A percentile compares a stretch with the other conserved stretches of the same genome.
phyloP scores from a whole-genome alignment of 2,888 invertebrate species.

The Rhingia rostrata region DNA sequence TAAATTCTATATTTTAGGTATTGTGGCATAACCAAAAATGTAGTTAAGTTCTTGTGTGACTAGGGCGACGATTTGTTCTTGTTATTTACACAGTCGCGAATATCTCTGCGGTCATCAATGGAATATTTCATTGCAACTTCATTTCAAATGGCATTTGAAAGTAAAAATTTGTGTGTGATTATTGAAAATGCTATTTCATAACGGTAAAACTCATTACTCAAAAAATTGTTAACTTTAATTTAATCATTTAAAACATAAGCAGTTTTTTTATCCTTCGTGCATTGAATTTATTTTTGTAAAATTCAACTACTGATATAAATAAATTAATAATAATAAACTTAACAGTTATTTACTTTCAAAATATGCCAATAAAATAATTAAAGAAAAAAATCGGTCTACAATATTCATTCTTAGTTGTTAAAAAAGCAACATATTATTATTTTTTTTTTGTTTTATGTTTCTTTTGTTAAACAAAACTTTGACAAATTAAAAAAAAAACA shows the following conservation, averaged over 20 bases:
- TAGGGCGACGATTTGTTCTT: too few species aligned
- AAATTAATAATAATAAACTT: neutral
- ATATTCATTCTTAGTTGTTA: conserved; percentile 56
- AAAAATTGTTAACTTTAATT: neutral
- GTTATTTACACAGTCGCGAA: neutral
- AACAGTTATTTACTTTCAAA: conserved; percentile 61
- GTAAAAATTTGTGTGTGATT: conserved; percentile 41
- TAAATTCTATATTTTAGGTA: too few species aligned
- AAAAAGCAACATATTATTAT: conserved; percentile 55
- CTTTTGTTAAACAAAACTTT: conserved; percentile 16
- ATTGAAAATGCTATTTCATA: neutral
- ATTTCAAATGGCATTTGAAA: conserved; percentile 56
- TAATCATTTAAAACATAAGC: neutral
- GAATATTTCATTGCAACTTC: conserved; percentile 32
- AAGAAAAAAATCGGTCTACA: conserved; percentile 34
- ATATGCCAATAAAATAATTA: conserved; percentile 31
- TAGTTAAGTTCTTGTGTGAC: too few species aligned
- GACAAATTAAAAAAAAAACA: conserved; percentile 51
- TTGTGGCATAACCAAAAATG: too few species aligned
- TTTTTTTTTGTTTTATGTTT: conserved; percentile 27
- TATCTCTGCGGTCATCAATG: neutral
- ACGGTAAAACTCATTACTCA: neutral
- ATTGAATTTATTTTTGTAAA: too few species aligned
- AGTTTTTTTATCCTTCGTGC: too few species aligned
- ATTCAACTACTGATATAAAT: too few species aligned